Base-by-base conservation (phyloP, 2,888 invertebrate species). In the Vannuccia rotundouncinata region DNA sequence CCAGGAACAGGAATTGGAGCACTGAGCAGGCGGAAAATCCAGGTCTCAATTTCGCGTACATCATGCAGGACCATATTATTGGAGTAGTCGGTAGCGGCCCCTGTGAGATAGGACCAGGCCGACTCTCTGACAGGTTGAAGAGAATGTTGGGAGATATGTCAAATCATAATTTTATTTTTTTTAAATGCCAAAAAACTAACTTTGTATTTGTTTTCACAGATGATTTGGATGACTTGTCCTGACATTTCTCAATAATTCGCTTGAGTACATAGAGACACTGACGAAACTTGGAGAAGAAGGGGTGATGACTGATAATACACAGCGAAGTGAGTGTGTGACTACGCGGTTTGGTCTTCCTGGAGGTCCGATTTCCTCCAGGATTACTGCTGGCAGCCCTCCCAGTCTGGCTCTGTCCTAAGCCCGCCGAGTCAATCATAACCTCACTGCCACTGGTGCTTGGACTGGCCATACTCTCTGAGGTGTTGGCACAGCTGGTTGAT, bases 1-100 rank as follows among this genome's bases (percentile, higher is more conserved):
- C 95, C 95, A 45, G 99, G 99, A 81, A 99, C 95, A 1, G 98
- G 97, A 78, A 99, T 98, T 0, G 99, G 99, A 80, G 98, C 94
- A 83, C 96, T 97, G 74, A 99, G 90, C 60, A 99, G 90, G 82
- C 96, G 92, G 82, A 99, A 90, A 84, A 99, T 97, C 98, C 99
- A 99, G 2, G 96, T 98, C 89, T 99, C 99, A 83, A 99, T 95
- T 90, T 98, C 97, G 84, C 94, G 92, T 60, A 99, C 95, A 89
- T 98, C 97, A 88, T 96, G 96, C 84, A 96, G 90, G 22, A 98
- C 94, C 31, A 88, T 84, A 60, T 85, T 84, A 17, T 87, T 84
- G 30, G 87, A 85, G 82, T 86, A 86, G 76, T 89, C 88, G 31
- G 85, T 84, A 80, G 86, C 86, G 81, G 88, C 87, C 13, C 90